phyloP scores from a whole-genome alignment of 2,113 vertebrate genomes.

The Sapajus apella region DNA sequence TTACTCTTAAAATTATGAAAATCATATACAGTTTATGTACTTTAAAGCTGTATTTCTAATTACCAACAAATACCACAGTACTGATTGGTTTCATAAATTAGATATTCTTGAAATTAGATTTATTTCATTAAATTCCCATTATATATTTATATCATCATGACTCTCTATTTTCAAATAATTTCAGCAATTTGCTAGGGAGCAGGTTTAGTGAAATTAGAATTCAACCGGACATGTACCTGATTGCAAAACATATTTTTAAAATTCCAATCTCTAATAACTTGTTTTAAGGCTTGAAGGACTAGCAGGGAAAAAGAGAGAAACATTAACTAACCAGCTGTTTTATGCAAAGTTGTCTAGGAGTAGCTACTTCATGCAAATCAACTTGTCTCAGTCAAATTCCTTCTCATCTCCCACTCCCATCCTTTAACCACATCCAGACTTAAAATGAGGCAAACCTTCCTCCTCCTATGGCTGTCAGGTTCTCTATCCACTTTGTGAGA shows the following conservation, averaged over 20 bases:
- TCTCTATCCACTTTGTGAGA: neutral
- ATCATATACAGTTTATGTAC: neutral
- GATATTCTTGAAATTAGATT: neutral
- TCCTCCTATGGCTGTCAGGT: neutral
- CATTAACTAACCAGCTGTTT: neutral
- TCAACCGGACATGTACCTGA: conserved; percentile 3
- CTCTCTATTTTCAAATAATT: conserved; percentile 42
- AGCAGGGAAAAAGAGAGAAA: neutral
- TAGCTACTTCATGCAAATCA: conserved; percentile 15
- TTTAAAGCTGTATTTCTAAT: conserved; percentile 30
- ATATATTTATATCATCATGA: neutral
- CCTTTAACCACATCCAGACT: neutral
- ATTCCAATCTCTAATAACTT: neutral
- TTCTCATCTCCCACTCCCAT: neutral
- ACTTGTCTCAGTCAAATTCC: neutral
- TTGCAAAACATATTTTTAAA: neutral
- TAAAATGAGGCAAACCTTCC: neutral
- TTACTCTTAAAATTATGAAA: conserved; percentile 8
- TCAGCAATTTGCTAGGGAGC: neutral
- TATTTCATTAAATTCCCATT: conserved; percentile 7
- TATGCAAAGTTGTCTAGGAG: neutral
- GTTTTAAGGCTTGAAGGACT: neutral
- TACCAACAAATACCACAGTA: neutral
- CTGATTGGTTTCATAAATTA: neutral
- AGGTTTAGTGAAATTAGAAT: conserved; percentile 23